Evolutionary conservation across 2,797 vertebrate species (phyloP), one percentile per base, ranked within the genome.

Genomic region (Benthosema pterotum): DNA sequence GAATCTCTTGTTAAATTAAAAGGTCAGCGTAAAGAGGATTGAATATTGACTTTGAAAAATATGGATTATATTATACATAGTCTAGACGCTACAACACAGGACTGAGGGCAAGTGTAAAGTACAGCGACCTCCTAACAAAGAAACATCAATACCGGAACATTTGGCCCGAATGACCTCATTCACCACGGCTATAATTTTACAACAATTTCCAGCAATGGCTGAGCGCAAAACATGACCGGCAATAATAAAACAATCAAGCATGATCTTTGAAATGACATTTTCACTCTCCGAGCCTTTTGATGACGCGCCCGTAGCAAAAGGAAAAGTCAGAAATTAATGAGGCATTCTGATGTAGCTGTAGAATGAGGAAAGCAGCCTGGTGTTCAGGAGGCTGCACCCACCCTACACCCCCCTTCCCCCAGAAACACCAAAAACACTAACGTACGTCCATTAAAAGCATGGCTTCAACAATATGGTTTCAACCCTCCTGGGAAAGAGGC

Each of bases 211-310:
- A 72, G 71, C 58, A 60, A 64, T 17, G 28, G 53, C 68, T 60
- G 16, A 68, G 70, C 51, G 65, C 66, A 71, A n/a, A 80, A 73
- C 57, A 52, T 50, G 79, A 87, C 82, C 75, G 85, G 73, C 70
- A 74, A 75, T 75, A 78, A 72, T 75, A 70, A 32, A 78, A 80
- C 75, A 78, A 83, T 85, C 74, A 77, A 62, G 57, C 51, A n/a
- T 65, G 73, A 79, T 76, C 74, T 85, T 80, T 79, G 53, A 69
- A 77, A 71, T 65, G 32, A 66, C 71, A 72, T 83, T 78, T 86
- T 73, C 51, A n/a, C 70, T 77, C 70, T 77, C 61, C 72, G 28
- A 59, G 66, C 50, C 42, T 46, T 45, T 18, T 17, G 17, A 54
- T 11, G 22, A 70, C 13, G 63, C 52, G 63, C 70, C 75, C 51